A percentile compares a stretch with the other conserved stretches of the same genome.
These are phyloP conservation scores for Ceyx margarethae DNA, from an alignment of 2,113 vertebrate genomes.

Conservation along the genomic window DNA sequence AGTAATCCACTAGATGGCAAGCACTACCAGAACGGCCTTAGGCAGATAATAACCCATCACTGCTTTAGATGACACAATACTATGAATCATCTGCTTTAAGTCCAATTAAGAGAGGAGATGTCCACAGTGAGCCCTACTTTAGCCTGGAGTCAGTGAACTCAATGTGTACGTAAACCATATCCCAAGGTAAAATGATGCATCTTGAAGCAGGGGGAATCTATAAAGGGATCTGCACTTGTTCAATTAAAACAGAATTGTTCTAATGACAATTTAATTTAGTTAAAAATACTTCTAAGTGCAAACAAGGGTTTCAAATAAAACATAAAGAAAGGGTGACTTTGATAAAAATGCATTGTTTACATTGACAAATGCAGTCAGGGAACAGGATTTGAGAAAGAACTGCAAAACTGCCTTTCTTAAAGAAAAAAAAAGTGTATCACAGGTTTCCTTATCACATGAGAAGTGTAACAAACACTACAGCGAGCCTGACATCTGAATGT, in stretches of 20 bases:
- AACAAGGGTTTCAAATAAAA: neutral
- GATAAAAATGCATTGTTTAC: neutral
- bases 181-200: neutral
- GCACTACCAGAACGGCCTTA: conserved; percentile 6
- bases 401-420: neutral
- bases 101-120: neutral
- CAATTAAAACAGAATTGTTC: neutral
- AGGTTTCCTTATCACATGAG: neutral
- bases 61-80: neutral
- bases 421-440: neutral
- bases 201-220: neutral
- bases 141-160: neutral
- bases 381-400: neutral
- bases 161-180: neutral
- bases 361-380: neutral
- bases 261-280: neutral
- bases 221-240: neutral
- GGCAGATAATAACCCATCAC: neutral
- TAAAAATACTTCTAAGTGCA: neutral
- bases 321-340: neutral
- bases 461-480: neutral
- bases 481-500: neutral
- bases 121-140: neutral
- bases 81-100: neutral
- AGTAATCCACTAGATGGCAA: conserved; percentile 72